Conservation (phyloP, 64 coral and sea anemone species). For the Exaiptasia diaphana region DNA sequence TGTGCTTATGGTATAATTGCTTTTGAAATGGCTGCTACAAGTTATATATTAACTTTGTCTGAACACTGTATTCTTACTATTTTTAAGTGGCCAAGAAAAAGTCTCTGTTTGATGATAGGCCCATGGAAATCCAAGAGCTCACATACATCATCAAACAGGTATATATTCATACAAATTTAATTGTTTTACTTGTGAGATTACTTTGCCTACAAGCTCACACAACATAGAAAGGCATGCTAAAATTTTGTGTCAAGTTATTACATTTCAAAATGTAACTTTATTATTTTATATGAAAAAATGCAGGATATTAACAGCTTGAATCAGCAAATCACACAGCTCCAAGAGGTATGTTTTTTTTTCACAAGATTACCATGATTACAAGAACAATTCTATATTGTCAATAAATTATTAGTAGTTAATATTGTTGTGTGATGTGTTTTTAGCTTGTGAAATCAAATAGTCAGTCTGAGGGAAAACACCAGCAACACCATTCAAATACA, state of each 20-base stretch:
- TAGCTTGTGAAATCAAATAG: conserved; percentile 88
- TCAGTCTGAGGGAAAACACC: conserved; percentile 77
- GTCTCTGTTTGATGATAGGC: conserved; percentile 98
- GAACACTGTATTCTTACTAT: neutral
- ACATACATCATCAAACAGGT: conserved; percentile 99
- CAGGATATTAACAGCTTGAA: conserved; percentile 94
- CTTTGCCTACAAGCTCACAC: too few relatives aligned
- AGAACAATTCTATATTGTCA: neutral
- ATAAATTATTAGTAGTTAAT: neutral
- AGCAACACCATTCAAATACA: conserved; percentile 93
- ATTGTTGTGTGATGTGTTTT: neutral
- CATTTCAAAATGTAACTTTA: neutral
- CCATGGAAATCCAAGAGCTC: conserved; percentile 98
- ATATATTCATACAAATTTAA: neutral
- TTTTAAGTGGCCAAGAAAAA: conserved; percentile 96
- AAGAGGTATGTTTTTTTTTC: conserved; percentile 64
- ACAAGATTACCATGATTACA: neutral
- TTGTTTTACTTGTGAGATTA: neutral
- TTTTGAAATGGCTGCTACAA: too few relatives aligned
- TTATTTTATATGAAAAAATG: too few relatives aligned
- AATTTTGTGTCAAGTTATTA: too few relatives aligned
- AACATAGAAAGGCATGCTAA: too few relatives aligned
- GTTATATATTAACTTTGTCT: too few relatives aligned
- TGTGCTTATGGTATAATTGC: too few relatives aligned
- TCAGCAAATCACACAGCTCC: conserved; percentile 80